Percentiles rank a stretch among this genome's conserved stretches.
These are phyloP conservation scores for Andrena chrysosceles DNA, from an alignment of 2,888 invertebrate genomes.

Conservation along the genomic window DNA sequence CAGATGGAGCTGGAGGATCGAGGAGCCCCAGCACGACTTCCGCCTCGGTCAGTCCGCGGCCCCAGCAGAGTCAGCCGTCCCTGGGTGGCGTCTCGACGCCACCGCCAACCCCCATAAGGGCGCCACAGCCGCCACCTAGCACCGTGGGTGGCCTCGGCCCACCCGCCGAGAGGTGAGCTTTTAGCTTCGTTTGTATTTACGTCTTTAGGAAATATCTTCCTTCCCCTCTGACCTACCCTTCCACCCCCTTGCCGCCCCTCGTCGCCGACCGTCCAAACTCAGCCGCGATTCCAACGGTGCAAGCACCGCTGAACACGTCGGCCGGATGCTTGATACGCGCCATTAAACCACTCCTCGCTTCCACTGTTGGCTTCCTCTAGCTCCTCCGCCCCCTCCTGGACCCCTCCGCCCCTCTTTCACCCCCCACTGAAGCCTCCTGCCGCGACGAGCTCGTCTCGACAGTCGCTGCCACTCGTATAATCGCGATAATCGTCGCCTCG, in stretches of 20 bases:
- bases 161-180: conserved; percentile 82
- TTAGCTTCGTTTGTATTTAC: conserved; percentile 81
- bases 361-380: conserved; percentile 51
- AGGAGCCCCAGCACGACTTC: conserved; percentile 84
- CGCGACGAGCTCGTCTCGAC: conserved; percentile 24
- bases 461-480: conserved; percentile 65
- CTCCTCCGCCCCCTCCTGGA: conserved; percentile 13
- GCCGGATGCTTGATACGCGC: conserved; percentile 82
- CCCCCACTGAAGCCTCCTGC: conserved; percentile 26
- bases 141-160: conserved; percentile 79
- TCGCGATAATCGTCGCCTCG: conserved; percentile 78
- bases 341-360: conserved; percentile 79
- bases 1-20: conserved; percentile 76
- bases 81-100: conserved; percentile 87
- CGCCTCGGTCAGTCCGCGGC: conserved; percentile 83
- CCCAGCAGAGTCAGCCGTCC: conserved; percentile 86
- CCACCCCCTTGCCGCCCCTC: not conserved
- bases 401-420: conserved; percentile 37
- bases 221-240: conserved; percentile 25
- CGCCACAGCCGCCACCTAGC: conserved; percentile 75
- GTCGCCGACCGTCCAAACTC: conserved; percentile 45
- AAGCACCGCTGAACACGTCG: conserved; percentile 70
- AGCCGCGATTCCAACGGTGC: conserved; percentile 62
- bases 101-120: conserved; percentile 84
- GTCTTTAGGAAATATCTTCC: conserved; percentile 82